Base-by-base conservation (phyloP, 1,140 invertebrate species). In the Listronotus oregonensis region DNA sequence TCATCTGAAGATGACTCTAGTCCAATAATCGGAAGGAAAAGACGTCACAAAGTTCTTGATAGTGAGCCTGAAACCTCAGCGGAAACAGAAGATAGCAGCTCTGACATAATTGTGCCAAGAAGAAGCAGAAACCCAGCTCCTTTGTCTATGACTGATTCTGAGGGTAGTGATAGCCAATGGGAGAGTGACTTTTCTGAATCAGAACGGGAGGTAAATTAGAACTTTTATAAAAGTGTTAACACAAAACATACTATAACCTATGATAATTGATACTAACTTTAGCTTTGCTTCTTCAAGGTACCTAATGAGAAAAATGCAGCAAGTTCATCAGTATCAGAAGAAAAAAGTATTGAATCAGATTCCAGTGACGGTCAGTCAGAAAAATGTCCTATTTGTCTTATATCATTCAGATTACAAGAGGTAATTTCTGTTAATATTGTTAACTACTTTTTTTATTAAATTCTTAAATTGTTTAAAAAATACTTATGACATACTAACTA, bases 331-430 rank as follows among this genome's bases (percentile, higher is more conserved):
- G 40, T 51, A 57, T 12, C 34, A 32, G 55, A 68, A 21, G 63
- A 72, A 39, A 66, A 61, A 14, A 47, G 17, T 21, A 51, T 66
- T n/a, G 70, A 72, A 11, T 86, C 85, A 0, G 85, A 87, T 64
- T 85, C 84, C 44, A 89, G 89, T 54, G 89, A 91, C 67, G 85
- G 86, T 27, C 84, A 90, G 56, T 83, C 83, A 14, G 90, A 91
- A 69, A 91, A 91, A 71, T 96, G 94, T 80, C 90, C 93, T 1
- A 94, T 95, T 73, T 96, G 93, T 80, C 77, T 92, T 43, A 71
- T 89, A 27, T 82, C 86, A 39, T 89, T 92, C 65, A 83, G 78
- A 63, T 84, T 88, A 47, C 89, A 95, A 81, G 87, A 91, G 77
- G 82, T 65, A 65, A 51, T 15, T 46, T 27, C 5, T n/a, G n/a